These are phyloP conservation scores for Tetrapedia diversipes DNA, from an alignment of 2,888 invertebrate species.

Conservation along the genomic window DNA sequence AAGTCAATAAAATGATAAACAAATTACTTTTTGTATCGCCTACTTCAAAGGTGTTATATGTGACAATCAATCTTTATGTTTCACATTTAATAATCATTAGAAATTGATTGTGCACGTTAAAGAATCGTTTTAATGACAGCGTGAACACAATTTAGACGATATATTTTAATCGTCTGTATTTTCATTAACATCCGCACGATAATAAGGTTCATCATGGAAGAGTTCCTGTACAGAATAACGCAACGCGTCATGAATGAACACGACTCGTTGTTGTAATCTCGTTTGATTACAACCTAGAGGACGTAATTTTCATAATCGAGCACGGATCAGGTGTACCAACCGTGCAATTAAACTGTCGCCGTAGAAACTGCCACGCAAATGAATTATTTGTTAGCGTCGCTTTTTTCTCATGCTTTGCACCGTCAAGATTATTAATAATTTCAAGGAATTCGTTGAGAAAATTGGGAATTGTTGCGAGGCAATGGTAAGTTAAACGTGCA, in stretches of 20 bases:
- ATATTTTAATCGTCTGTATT: neutral
- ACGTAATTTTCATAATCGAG: constrained; percentile 1
- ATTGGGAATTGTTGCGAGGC: neutral
- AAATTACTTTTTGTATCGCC: too few relatives aligned
- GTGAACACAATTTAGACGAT: neutral
- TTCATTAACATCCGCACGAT: constrained; percentile 12
- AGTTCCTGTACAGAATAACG: constrained; percentile 4
- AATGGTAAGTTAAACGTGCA: neutral
- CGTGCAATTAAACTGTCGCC: neutral
- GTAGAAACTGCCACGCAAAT: neutral
- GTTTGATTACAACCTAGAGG: neutral
- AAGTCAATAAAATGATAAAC: too few relatives aligned
- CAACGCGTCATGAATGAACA: constrained; percentile 1
- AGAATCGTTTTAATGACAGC: too few relatives aligned
- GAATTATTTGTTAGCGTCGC: neutral
- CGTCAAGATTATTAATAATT: neutral
- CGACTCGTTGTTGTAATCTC: constrained; percentile 4
- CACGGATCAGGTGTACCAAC: neutral
- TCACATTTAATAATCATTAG: too few relatives aligned
- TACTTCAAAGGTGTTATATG: too few relatives aligned
- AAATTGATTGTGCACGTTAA: too few relatives aligned
- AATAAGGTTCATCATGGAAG: constrained; percentile 4
- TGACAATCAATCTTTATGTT: too few relatives aligned
- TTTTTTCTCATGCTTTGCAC: neutral
- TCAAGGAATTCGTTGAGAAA: neutral